Percentiles rank a stretch among this genome's conserved stretches.
Conservation (phyloP, 2,888 invertebrate species). For the Digitonthophagus gazella region DNA sequence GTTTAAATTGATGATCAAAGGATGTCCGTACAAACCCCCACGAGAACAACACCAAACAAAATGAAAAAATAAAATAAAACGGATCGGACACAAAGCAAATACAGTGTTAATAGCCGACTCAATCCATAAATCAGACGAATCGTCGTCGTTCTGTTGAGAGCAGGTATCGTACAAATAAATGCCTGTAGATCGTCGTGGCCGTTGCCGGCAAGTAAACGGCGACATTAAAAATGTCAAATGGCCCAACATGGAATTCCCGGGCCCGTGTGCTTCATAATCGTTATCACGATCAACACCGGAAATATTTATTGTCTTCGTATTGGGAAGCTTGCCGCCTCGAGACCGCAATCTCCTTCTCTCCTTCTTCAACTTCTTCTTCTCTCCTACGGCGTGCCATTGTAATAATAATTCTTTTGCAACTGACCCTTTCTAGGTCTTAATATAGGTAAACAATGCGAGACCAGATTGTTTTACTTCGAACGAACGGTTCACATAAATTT, state of each 20-base stretch:
- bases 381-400: slow-evolving; percentile 18
- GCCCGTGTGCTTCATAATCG: slow-evolving; percentile 30
- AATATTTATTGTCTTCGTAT: slow-evolving; percentile 32
- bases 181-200: neutral
- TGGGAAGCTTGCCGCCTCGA: slow-evolving; percentile 11
- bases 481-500: too few relatives aligned
- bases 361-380: neutral
- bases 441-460: slow-evolving; percentile 16
- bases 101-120: neutral
- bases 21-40: neutral
- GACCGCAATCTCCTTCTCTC: slow-evolving; percentile 1
- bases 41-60: too few relatives aligned
- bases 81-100: too few relatives aligned
- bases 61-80: too few relatives aligned
- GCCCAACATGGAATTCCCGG: slow-evolving; percentile 31
- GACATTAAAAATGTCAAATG: slow-evolving; percentile 31
- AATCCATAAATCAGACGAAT: neutral
- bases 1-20: neutral
- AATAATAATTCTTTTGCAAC: slow-evolving; percentile 22
- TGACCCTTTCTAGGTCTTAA: slow-evolving; percentile 21
- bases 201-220: slow-evolving; percentile 14
- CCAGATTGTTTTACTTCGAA: neutral
- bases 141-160: neutral
- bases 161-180: neutral
- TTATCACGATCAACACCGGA: slow-evolving; percentile 29